These are phyloP conservation scores for Eidolon dupreanum DNA, from an alignment of 2,797 vertebrate genomes.

Conservation along the genomic window DNA sequence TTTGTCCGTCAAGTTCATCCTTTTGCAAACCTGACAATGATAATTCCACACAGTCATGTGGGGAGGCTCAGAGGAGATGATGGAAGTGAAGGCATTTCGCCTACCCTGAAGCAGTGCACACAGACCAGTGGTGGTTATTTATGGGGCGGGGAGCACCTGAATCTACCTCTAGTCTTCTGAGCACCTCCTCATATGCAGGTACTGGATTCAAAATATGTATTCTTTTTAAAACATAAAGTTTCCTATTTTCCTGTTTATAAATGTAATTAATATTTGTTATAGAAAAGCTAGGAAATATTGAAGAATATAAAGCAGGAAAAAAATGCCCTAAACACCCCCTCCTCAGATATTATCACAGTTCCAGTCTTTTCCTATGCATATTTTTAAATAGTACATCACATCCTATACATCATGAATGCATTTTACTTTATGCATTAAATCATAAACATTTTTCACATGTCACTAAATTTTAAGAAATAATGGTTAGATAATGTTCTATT, in stretches of 20 bases:
- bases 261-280: background rate
- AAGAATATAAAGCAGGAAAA: background rate
- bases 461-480: conserved; percentile 2
- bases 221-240: background rate
- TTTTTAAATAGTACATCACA: background rate
- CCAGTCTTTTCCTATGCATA: background rate
- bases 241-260: background rate
- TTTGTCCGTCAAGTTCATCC: background rate
- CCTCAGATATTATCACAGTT: background rate
- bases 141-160: background rate
- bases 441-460: background rate
- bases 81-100: fast-evolving
- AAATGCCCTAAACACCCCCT: background rate
- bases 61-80: background rate
- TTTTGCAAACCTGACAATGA: conserved; percentile 47
- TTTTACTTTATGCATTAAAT: background rate
- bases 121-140: background rate
- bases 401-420: background rate
- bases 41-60: background rate
- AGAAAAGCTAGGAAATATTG: background rate
- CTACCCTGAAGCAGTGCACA: background rate
- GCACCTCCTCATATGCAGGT: background rate
- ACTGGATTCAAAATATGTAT: background rate
- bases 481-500: background rate
- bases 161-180: background rate